These are phyloP conservation scores for Augochlorella aurata DNA, from an alignment of 2,888 invertebrate genomes.

Conservation along the genomic window DNA sequence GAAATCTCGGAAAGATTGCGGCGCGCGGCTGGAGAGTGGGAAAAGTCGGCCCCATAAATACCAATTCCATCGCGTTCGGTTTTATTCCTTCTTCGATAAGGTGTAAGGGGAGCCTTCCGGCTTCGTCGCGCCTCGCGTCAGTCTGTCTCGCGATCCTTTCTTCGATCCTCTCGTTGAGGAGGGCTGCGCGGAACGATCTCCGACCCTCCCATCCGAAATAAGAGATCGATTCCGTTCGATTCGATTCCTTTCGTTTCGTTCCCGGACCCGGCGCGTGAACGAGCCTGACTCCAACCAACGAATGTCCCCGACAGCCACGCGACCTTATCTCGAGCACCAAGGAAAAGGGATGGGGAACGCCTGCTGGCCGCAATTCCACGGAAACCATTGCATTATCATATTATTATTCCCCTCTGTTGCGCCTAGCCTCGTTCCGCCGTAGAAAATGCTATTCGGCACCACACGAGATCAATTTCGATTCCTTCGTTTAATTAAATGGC, in stretches of 20 bases:
- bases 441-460: neutral
- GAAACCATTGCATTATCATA: constrained; percentile 9
- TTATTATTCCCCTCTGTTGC: constrained; percentile 7
- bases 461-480: neutral
- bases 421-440: neutral
- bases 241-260: neutral
- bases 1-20: neutral
- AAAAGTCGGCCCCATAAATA: constrained; percentile 42
- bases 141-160: neutral
- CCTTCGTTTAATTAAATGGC: neutral
- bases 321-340: constrained; percentile 1
- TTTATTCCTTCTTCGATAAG: constrained; percentile 13
- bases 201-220: constrained; percentile 21
- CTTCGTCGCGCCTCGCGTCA: neutral
- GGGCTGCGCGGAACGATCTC: neutral
- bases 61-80: constrained; percentile 42
- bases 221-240: constrained; percentile 20
- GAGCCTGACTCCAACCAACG: neutral
- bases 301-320: neutral
- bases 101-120: neutral
- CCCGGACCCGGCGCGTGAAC: constrained; percentile 13
- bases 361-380: neutral
- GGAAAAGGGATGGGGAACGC: neutral
- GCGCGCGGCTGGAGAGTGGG: neutral
- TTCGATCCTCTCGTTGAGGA: neutral